Evolutionary conservation across 2,888 invertebrate species (phyloP).

Genomic region (Megalurothrips usitatus): DNA sequence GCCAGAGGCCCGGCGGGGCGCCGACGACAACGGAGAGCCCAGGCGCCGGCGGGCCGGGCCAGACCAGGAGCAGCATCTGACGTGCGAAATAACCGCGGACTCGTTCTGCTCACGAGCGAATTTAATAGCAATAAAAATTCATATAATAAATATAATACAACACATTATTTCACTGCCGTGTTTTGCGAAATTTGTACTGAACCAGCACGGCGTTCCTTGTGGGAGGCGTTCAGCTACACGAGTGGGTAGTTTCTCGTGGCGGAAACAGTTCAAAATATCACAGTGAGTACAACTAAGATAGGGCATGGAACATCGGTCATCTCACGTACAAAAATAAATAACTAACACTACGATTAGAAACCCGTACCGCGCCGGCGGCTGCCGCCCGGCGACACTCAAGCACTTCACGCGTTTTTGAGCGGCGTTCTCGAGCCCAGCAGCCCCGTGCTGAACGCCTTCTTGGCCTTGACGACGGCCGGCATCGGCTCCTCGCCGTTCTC

Average conservation of each 20-base stretch:
- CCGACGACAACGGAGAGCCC: not conserved
- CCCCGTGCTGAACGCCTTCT: conserved; percentile 19
- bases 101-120: not conserved
- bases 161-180: not conserved
- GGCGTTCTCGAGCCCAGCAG: conserved; percentile 1
- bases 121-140: not conserved
- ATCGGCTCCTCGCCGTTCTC: not conserved
- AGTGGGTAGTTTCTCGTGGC: too few species aligned
- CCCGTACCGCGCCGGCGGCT: not conserved
- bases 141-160: not conserved
- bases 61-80: too few species aligned
- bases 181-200: not conserved
- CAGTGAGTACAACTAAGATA: not conserved
- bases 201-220: not conserved
- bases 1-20: not conserved
- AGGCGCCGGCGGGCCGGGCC: too few species aligned
- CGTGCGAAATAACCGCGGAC: too few species aligned
- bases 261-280: not conserved
- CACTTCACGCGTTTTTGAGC: not conserved
- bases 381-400: not conserved
- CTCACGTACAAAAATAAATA: conserved; percentile 1
- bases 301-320: not conserved
- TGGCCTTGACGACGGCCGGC: not conserved
- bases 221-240: too few species aligned
- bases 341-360: not conserved